Percentiles rank a stretch among this genome's conserved stretches.
Conservation (phyloP, 2,888 invertebrate genomes). For the Thymelicus lineola region DNA sequence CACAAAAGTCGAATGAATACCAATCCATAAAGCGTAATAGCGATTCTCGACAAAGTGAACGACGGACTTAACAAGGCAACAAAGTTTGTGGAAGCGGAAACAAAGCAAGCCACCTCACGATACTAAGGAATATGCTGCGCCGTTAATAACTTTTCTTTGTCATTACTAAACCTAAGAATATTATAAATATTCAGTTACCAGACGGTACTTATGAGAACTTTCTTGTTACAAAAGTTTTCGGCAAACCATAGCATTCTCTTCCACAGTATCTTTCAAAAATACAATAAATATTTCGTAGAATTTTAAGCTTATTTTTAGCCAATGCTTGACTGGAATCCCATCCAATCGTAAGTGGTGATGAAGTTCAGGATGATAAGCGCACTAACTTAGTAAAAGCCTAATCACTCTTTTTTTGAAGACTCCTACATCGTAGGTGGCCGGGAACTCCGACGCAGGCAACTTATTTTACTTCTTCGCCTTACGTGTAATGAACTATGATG, state of each 20-base stretch:
- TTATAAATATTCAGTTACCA: constrained; percentile 24
- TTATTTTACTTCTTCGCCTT: too few relatives aligned
- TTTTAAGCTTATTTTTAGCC: too few relatives aligned
- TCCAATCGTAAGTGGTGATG: too few relatives aligned
- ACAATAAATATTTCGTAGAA: too few relatives aligned
- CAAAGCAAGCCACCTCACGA: constrained; percentile 66
- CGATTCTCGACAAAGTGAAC: constrained; percentile 63
- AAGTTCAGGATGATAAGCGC: too few relatives aligned
- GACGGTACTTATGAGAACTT: neutral
- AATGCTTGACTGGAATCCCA: too few relatives aligned
- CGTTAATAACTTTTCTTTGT: constrained; percentile 48
- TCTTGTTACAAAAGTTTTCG: neutral
- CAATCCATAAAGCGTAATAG: constrained; percentile 64
- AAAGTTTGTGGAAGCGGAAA: constrained; percentile 66
- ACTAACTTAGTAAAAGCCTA: too few relatives aligned
- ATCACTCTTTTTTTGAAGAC: too few relatives aligned
- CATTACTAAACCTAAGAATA: constrained; percentile 19
- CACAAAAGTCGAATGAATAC: constrained; percentile 61
- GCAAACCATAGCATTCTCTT: neutral
- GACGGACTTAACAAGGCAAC: constrained; percentile 59
- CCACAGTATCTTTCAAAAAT: neutral
- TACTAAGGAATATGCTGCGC: constrained; percentile 58
- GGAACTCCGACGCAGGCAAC: too few relatives aligned
- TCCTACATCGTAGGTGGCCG: too few relatives aligned
- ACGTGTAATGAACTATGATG: too few relatives aligned